A percentile compares a stretch with the other conserved stretches of the same genome.
These are phyloP conservation scores for Oenanthe oenanthe DNA, from an alignment of 2,113 vertebrate species.

Conservation along the genomic window DNA sequence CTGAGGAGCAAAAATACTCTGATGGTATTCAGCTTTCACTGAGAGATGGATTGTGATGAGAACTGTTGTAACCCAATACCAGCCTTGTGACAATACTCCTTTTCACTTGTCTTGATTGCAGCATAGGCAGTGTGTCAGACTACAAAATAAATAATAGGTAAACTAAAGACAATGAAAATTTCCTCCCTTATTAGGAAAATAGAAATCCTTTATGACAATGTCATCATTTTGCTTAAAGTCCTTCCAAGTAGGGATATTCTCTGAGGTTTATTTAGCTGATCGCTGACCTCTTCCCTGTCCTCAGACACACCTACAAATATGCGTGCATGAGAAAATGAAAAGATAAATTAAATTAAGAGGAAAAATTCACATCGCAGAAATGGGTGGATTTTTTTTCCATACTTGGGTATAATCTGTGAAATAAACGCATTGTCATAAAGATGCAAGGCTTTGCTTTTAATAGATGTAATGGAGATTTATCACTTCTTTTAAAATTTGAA, in stretches of 20 bases:
- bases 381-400: not conserved
- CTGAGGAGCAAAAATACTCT: not conserved
- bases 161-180: not conserved
- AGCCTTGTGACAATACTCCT: not conserved
- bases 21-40: not conserved
- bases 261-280: not conserved
- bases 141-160: not conserved
- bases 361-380: not conserved
- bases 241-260: not conserved
- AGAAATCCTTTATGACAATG: not conserved
- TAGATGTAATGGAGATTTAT: not conserved
- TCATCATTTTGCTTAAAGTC: not conserved
- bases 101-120: not conserved
- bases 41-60: not conserved
- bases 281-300: not conserved
- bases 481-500: not conserved
- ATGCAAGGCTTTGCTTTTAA: not conserved
- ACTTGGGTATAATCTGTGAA: not conserved
- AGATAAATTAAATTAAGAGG: not conserved
- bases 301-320: not conserved
- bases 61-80: no score
- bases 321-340: not conserved
- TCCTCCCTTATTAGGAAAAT: not conserved
- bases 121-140: not conserved
- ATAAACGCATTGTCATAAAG: not conserved